Evolutionary conservation across 2,888 invertebrate species (phyloP), one percentile per base, ranked within the genome.

Genomic region (Aphidius colemani): DNA sequence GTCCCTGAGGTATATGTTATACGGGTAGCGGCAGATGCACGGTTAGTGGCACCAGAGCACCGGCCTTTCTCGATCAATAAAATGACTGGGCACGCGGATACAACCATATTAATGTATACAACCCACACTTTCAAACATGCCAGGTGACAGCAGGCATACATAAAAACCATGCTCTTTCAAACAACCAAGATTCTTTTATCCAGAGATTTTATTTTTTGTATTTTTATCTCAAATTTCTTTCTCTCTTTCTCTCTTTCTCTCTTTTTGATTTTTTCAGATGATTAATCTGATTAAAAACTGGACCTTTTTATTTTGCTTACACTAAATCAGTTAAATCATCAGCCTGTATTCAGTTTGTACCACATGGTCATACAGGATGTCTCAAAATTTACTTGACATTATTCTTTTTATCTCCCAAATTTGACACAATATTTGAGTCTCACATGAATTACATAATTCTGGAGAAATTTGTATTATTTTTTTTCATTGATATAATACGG

Each of bases 21-120:
- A 60, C 56, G 11, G 48, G 56, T 44, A 59, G 64, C 66, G 70
- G 70, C 70, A 70, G 70, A 70, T 70, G 70, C 69, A 68, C 64
- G 69, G 50, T 66, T 64, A 57, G 59, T 62, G 64, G 64, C 67
- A 65, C 64, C 59, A 64, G 63, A 66, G 63, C 56, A 51, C 59
- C 46, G n/a, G 30, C 43, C 61, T 48, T 39, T 57, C n/a, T n/a
- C 48, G 57, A 57, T 57, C 57, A 57, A 57, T 57, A 57, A 46
- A 57, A 30, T 46, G 57, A 44, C 44, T 50, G 44, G 51, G 44
- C 46, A 40, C 61, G 39, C 63, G 10, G 40, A 10, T 51, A 51
- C 40, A 51, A 9, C 9, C 18, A 18, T 30, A 50, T 8, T 18
- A 7, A 51, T 39, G 40, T 45, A 53, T 11, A 45, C 40, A 58